These are phyloP conservation scores for Meloidogyne exigua DNA, from an alignment of 1,140 invertebrate species.

Conservation along the genomic window DNA sequence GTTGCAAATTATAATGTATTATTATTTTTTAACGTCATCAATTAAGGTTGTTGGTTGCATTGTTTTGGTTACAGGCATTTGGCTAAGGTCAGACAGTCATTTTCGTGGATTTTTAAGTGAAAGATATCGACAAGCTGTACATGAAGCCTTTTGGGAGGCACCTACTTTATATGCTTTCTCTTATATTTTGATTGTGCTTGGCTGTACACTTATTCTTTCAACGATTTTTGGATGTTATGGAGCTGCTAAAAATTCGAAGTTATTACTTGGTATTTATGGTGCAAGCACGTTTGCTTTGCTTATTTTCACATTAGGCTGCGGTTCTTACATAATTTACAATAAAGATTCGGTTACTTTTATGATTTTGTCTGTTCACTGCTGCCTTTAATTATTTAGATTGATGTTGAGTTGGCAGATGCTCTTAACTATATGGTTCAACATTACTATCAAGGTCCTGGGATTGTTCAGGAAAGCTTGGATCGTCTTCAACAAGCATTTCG, in stretches of 20 bases:
- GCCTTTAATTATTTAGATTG: constrained; percentile 45
- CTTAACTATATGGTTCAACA: constrained; percentile 64
- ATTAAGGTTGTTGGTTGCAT: constrained; percentile 54
- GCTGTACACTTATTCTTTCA: constrained; percentile 57
- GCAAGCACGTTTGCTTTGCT: constrained; percentile 50
- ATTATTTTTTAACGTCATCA: no score
- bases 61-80: constrained; percentile 52
- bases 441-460: constrained; percentile 60
- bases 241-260: constrained; percentile 39
- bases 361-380: not conserved
- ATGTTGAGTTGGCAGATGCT: constrained; percentile 61
- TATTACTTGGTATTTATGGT: constrained; percentile 54
- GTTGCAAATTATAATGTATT: not conserved
- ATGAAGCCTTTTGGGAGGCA: constrained; percentile 63
- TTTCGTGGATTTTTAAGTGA: constrained; percentile 63
- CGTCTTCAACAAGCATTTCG: constrained; percentile 59
- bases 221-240: constrained; percentile 62
- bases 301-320: constrained; percentile 53
- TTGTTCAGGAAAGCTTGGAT: constrained; percentile 60
- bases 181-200: constrained; percentile 60
- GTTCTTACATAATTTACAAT: constrained; percentile 58
- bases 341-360: constrained; percentile 48
- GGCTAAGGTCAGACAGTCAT: constrained; percentile 60
- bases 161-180: constrained; percentile 59
- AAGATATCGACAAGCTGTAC: constrained; percentile 59